Conservation (phyloP, 2,888 invertebrate species). For the Aphidoletes aphidimyza region DNA sequence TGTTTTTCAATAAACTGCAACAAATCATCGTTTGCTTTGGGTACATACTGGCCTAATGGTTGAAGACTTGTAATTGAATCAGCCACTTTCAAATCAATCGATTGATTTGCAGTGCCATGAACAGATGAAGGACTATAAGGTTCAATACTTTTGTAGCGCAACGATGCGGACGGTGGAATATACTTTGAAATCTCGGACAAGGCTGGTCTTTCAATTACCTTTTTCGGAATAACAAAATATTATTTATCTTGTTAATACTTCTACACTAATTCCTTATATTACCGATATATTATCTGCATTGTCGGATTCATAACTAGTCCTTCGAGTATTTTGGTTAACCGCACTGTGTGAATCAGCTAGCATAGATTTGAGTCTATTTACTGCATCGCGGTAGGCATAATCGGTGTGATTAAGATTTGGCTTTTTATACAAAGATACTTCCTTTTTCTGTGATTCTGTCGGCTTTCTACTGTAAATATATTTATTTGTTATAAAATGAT, state of each 20-base stretch:
- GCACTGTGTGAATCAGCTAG: slow-evolving; percentile 79
- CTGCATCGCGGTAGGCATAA: slow-evolving; percentile 85
- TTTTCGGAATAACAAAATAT: not conserved
- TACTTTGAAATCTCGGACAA: slow-evolving; percentile 67
- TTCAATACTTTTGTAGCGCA: slow-evolving; percentile 54
- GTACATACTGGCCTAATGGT: not conserved
- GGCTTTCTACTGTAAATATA: slow-evolving; percentile 52
- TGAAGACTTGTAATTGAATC: not conserved
- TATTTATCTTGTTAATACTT: too few relatives aligned
- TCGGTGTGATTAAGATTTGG: slow-evolving; percentile 83
- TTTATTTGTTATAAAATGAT: too few relatives aligned
- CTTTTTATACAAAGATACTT: slow-evolving; percentile 65
- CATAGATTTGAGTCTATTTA: slow-evolving; percentile 80
- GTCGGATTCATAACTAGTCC: slow-evolving; percentile 68
- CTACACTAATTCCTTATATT: slow-evolving; percentile 56
- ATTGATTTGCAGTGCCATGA: not conserved
- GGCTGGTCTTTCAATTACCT: slow-evolving; percentile 65
- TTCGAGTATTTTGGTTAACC: slow-evolving; percentile 62
- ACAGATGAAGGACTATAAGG: not conserved
- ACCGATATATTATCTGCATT: slow-evolving; percentile 70
- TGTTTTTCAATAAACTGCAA: slow-evolving; percentile 85
- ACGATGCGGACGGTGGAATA: slow-evolving; percentile 62
- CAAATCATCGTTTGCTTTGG: slow-evolving; percentile 68
- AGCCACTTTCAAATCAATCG: not conserved
- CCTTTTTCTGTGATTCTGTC: slow-evolving; percentile 54